Evolutionary conservation across 2,888 invertebrate genomes (phyloP).

Genomic region (Oscheius myriophilus): DNA sequence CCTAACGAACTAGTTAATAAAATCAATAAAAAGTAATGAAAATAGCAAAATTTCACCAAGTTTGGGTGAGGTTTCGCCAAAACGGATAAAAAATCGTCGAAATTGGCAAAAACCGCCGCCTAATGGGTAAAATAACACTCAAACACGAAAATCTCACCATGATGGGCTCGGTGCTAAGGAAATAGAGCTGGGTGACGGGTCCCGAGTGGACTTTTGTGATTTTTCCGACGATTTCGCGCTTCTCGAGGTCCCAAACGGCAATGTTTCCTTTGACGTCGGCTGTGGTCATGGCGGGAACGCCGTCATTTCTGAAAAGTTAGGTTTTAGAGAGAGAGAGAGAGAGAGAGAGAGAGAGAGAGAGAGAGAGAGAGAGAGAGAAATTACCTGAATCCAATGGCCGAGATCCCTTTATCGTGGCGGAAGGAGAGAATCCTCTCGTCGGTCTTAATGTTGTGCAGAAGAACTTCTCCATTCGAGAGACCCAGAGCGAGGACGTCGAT

Average conservation of each 20-base stretch:
- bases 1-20: constrained; percentile 26
- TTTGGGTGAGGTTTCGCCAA: too few species aligned
- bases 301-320: constrained; percentile 61
- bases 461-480: constrained; percentile 82
- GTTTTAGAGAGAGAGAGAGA: not conserved
- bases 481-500: constrained; percentile 90
- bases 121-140: too few species aligned
- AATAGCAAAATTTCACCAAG: not conserved
- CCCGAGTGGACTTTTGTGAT: constrained; percentile 82
- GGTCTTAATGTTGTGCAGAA: constrained; percentile 86
- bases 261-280: constrained; percentile 79
- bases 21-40: not conserved
- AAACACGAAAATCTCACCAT: constrained; percentile 78
- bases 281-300: constrained; percentile 58
- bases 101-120: too few species aligned
- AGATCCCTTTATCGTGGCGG: constrained; percentile 82
- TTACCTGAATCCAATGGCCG: constrained; percentile 63
- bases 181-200: constrained; percentile 83
- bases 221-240: constrained; percentile 80
- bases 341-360: not conserved
- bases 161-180: constrained; percentile 87
- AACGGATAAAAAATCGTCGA: too few species aligned
- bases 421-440: constrained; percentile 84
- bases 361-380: not conserved
- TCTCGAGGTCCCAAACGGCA: constrained; percentile 88